phyloP scores from a whole-genome alignment of 2,113 vertebrate genomes.

The Sander vitreus region DNA sequence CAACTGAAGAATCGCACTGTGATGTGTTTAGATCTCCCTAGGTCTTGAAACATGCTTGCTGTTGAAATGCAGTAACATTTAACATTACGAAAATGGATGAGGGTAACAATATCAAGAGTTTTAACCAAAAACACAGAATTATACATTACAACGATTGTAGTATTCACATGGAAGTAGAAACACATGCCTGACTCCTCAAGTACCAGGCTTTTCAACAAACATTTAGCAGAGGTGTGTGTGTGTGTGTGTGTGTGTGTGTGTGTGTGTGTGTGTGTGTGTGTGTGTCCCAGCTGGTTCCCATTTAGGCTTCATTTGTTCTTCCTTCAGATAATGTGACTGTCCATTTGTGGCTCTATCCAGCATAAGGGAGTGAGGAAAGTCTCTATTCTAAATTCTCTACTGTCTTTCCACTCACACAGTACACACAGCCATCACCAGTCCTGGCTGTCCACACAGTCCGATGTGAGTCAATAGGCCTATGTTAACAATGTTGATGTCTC shows the following conservation, averaged over 20 bases:
- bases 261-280: slow-evolving; percentile 6
- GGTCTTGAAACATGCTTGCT: neutral
- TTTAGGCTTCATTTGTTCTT: slow-evolving; percentile 32
- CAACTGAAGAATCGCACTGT: neutral
- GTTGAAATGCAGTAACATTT: neutral
- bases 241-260: neutral
- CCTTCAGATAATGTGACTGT: slow-evolving; percentile 29
- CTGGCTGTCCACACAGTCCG: neutral
- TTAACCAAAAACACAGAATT: neutral
- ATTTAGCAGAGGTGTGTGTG: slow-evolving; percentile 2
- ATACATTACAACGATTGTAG: neutral
- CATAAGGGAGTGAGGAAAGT: slow-evolving; percentile 4
- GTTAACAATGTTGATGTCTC: neutral
- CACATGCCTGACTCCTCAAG: neutral
- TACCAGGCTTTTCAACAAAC: slow-evolving; percentile 14
- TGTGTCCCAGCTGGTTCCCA: slow-evolving; percentile 41
- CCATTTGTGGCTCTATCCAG: slow-evolving; percentile 25
- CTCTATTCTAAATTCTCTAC: neutral
- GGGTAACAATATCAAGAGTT: neutral
- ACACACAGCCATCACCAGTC: neutral
- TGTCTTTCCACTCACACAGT: neutral
- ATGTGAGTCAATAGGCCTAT: neutral
- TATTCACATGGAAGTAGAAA: neutral
- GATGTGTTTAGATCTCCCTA: neutral
- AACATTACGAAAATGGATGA: neutral